phyloP scores from a whole-genome alignment of 2,113 vertebrate species.

The Periophthalmus modestus region DNA sequence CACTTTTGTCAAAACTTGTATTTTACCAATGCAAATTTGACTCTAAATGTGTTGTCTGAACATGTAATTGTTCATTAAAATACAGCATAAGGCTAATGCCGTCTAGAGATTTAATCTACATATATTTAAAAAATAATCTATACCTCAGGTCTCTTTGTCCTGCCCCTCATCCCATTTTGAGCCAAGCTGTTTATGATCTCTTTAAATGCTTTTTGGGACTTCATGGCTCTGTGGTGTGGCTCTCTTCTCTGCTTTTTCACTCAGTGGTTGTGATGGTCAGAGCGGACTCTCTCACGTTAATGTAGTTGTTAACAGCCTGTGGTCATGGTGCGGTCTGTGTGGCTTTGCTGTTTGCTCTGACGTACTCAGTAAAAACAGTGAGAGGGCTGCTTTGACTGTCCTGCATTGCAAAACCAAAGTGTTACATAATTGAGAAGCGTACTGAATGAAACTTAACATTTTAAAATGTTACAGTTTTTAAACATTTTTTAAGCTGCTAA shows the following conservation, averaged over 20 bases:
- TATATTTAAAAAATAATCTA: not conserved
- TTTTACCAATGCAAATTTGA: no score
- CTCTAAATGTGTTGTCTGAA: not conserved
- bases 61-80: not conserved
- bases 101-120: not conserved
- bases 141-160: not conserved
- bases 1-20: not conserved
- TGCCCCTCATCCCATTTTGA: not conserved
- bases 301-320: conserved; percentile 73
- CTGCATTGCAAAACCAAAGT: conserved; percentile 19
- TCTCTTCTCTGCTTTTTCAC: conserved; percentile 41
- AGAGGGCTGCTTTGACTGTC: conserved; percentile 21
- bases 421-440: not conserved
- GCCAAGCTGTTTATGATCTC: conserved; percentile 7
- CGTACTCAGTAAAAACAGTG: conserved; percentile 32
- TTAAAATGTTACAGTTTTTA: not conserved
- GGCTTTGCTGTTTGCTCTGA: conserved; percentile 58
- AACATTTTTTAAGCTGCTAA: not conserved
- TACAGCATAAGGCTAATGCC: not conserved
- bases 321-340: conserved; percentile 62
- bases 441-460: not conserved
- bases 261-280: conserved; percentile 36
- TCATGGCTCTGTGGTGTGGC: not conserved
- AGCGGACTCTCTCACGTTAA: conserved; percentile 59
- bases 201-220: conserved; percentile 23